These are phyloP conservation scores for Mesembrinibis cayennensis DNA, from an alignment of 2,113 vertebrate species.

Conservation along the genomic window DNA sequence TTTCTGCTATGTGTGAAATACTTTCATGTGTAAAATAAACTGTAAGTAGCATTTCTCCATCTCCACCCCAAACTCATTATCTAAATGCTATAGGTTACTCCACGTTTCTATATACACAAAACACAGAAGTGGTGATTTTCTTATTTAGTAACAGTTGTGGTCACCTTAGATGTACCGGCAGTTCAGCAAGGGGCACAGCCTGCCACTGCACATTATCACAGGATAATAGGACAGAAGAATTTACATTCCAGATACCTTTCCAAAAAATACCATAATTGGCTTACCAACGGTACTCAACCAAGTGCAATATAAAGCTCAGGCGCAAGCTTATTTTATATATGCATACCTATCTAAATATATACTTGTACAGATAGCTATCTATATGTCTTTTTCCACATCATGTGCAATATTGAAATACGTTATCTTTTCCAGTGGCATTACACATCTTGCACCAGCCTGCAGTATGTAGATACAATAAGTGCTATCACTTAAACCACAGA, in stretches of 20 bases:
- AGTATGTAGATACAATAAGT: neutral
- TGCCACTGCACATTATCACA: slow-evolving; percentile 27
- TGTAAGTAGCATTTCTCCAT: slow-evolving; percentile 51
- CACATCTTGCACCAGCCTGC: slow-evolving; percentile 14
- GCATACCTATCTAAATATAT: neutral
- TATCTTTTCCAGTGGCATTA: slow-evolving; percentile 28
- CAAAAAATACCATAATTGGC: slow-evolving; percentile 49
- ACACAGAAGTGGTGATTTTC: neutral
- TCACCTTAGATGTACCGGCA: neutral
- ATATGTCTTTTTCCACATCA: neutral
- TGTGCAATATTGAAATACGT: slow-evolving; percentile 6
- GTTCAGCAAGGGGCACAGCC: slow-evolving; percentile 21
- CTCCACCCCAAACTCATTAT: slow-evolving; percentile 39
- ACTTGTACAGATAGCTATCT: neutral
- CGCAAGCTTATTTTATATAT: neutral
- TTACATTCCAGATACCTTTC: slow-evolving; percentile 37
- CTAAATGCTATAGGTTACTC: slow-evolving; percentile 41
- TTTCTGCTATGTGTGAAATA: slow-evolving; percentile 60
- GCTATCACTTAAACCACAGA: neutral
- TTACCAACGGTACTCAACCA: slow-evolving; percentile 59
- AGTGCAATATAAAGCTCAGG: slow-evolving; percentile 29
- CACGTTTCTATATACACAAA: neutral
- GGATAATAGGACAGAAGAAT: slow-evolving; percentile 39
- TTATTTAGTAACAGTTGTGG: slow-evolving; percentile 14
- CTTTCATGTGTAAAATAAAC: slow-evolving; percentile 60